Evolutionary conservation across 2,797 vertebrate species (phyloP).

Genomic region (Falco biarmicus): DNA sequence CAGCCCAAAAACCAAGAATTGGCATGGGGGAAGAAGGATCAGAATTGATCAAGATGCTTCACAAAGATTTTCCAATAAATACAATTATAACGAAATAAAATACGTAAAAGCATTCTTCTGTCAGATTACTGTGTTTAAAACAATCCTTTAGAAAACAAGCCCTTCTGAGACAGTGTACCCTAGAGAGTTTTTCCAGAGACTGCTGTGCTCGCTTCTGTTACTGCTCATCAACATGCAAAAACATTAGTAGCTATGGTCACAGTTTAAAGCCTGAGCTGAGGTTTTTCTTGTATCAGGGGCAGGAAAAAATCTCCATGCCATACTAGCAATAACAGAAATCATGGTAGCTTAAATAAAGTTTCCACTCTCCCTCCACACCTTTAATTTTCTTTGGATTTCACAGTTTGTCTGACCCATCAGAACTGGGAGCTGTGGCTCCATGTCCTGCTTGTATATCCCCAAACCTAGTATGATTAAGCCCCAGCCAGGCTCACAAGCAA

Average conservation of each 20-base stretch:
- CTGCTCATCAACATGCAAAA: background rate
- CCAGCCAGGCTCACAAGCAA: background rate
- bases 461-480: background rate
- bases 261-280: background rate
- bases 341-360: background rate
- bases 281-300: background rate
- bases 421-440: background rate
- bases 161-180: background rate
- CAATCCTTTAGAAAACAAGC: background rate
- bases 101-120: background rate
- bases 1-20: background rate
- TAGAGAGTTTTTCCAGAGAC: background rate
- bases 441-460: background rate
- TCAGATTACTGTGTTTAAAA: background rate
- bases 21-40: fast-evolving
- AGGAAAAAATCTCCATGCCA: background rate
- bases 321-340: background rate
- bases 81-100: background rate
- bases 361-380: background rate
- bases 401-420: background rate
- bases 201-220: background rate
- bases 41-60: background rate
- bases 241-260: background rate
- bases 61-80: background rate
- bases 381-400: background rate